These are phyloP conservation scores for Nebria ingens DNA, from an alignment of 1,140 invertebrate species.

Conservation along the genomic window DNA sequence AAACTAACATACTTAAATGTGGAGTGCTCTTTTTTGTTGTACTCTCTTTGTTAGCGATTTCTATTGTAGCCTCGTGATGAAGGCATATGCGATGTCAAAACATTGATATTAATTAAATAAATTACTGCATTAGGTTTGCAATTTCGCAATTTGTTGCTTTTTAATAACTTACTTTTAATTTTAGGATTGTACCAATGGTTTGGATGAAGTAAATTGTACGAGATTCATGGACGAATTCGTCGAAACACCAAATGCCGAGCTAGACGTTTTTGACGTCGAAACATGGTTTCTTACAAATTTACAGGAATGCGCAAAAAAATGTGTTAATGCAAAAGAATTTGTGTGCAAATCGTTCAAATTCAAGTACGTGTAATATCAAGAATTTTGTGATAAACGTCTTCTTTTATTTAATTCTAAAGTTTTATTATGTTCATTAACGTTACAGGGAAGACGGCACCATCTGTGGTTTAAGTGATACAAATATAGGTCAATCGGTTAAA, in stretches of 20 bases:
- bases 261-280: constrained; percentile 43
- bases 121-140: too few relatives aligned
- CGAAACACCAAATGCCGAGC: constrained; percentile 34
- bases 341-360: constrained; percentile 52
- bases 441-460: constrained; percentile 38
- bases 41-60: too few relatives aligned
- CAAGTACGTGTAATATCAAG: constrained; percentile 34
- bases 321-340: constrained; percentile 44
- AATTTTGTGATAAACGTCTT: background rate
- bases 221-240: constrained; percentile 25
- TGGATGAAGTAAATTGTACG: constrained; percentile 45
- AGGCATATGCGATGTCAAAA: too few relatives aligned
- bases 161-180: constrained; percentile 2
- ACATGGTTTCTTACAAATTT: constrained; percentile 46
- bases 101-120: too few relatives aligned
- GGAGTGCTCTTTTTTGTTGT: too few relatives aligned
- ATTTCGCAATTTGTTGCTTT: constrained; percentile 10
- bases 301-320: constrained; percentile 47
- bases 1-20: too few relatives aligned
- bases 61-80: too few relatives aligned
- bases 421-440: constrained; percentile 15
- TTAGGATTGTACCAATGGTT: constrained; percentile 49
- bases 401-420: background rate
- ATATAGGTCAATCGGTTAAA: constrained; percentile 46
- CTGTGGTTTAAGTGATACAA: constrained; percentile 48